Base-by-base conservation (phyloP, 2,888 invertebrate species). In the Agrotis ipsilon region DNA sequence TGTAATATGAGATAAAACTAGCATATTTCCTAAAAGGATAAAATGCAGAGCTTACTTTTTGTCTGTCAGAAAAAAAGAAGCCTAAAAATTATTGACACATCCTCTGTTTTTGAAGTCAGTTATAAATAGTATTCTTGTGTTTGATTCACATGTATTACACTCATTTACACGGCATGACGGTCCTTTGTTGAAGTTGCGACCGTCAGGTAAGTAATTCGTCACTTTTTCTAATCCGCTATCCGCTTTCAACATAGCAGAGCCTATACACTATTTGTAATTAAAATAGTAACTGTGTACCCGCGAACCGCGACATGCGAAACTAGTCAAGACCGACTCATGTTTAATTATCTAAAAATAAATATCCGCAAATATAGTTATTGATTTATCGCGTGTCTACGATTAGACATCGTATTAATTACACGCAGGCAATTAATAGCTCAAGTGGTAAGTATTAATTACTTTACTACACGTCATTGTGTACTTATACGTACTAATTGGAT, bases 321-420 rank as follows among this genome's bases (percentile, higher is more conserved):
- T 58, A n/a, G 9, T 52, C 1, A 52, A 65, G 27, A 16, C 13
- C 51, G 24, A 46, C 48, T 68, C 21, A n/a, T 59, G 59, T 39
- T 39, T 52, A 55, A 48, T 24, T 45, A 72, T 27, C 75, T 69
- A 75, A 69, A 69, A 68, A 64, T 68, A 75, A 59, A 80, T 79
- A 51, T 46, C 52, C 24, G 55, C 64, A 77, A 80, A 77, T 61
- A 80, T 24, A 19, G 9, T 49, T 75, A 51, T 80, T 78, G 78
- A 78, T 70, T 54, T 70, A 75, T 75, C 78, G 70, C 43, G n/a
- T 59, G 54, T 65, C 61, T 39, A n/a, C 43, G 43, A 62, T 65
- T 45, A 64, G 63, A 16, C 59, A 66, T 79, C 61, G 46, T 52
- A 48, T 78, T 75, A 62, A 78, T 78, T 72, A 62, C 72, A 14